These are phyloP conservation scores for Salarias fasciatus DNA, from an alignment of 2,797 vertebrate genomes.

Conservation along the genomic window DNA sequence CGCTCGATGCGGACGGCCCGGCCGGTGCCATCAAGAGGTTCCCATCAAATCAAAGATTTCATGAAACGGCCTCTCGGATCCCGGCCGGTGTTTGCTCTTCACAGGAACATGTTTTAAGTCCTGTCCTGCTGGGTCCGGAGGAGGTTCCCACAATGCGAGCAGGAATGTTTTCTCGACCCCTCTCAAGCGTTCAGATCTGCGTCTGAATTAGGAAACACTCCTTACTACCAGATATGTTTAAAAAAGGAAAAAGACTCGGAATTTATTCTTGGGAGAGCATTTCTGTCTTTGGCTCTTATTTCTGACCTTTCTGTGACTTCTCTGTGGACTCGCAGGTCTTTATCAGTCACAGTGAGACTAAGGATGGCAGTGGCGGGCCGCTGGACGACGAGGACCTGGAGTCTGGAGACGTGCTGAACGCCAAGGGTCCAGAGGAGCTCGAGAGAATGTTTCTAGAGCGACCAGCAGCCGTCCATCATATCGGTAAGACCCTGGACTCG, in stretches of 20 bases:
- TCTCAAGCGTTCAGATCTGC: slow-evolving; percentile 30
- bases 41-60: no score
- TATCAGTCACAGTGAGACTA: slow-evolving; percentile 84
- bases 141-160: slow-evolving; percentile 68
- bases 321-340: slow-evolving; percentile 84
- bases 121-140: slow-evolving; percentile 52
- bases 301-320: slow-evolving; percentile 3
- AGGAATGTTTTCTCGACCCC: slow-evolving; percentile 50
- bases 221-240: slow-evolving; percentile 7
- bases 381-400: slow-evolving; percentile 87
- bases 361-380: slow-evolving; percentile 87
- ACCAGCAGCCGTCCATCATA: slow-evolving; percentile 28
- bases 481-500: slow-evolving; percentile 42
- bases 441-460: slow-evolving; percentile 64
- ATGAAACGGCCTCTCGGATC: no score
- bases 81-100: slow-evolving; percentile 29
- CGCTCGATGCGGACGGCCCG: slow-evolving; percentile 18
- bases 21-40: slow-evolving; percentile 8
- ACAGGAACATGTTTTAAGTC: slow-evolving; percentile 49
- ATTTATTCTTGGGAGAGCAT: slow-evolving; percentile 5
- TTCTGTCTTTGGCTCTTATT: background rate
- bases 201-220: slow-evolving; percentile 34
- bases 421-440: slow-evolving; percentile 76
- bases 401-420: slow-evolving; percentile 84
- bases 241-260: slow-evolving; percentile 2